Percentiles rank a stretch among this genome's conserved stretches.
Conservation (phyloP, 2,888 invertebrate species). For the Hoplodrina ambigua region DNA sequence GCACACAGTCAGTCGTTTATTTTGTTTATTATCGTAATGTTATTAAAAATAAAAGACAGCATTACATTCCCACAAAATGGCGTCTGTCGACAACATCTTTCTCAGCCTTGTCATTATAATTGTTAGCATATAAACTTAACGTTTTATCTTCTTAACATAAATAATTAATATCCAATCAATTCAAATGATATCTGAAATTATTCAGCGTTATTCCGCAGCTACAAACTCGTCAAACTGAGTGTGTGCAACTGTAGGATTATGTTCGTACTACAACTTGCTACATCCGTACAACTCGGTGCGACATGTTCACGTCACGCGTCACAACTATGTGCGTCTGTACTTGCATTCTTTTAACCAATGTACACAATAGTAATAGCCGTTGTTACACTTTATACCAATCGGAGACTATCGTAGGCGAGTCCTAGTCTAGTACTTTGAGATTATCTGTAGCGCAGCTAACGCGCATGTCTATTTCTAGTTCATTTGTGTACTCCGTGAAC, state of each 20-base stretch:
- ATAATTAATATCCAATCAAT: conserved; percentile 1
- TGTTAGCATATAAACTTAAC: neutral
- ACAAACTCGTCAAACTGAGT: conserved; percentile 8
- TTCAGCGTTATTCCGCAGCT: conserved; percentile 29
- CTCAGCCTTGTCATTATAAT: neutral
- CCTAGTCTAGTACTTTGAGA: conserved; percentile 18
- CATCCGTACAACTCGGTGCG: neutral
- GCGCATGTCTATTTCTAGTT: neutral
- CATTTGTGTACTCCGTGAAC: neutral
- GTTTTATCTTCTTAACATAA: no score
- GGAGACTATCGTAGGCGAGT: neutral
- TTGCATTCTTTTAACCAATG: no score
- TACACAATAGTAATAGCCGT: neutral
- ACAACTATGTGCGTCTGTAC: no score
- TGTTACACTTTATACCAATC: neutral
- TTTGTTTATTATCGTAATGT: neutral
- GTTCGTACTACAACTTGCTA: neutral
- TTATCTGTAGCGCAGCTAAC: conserved; percentile 17
- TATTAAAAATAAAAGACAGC: conserved; percentile 6
- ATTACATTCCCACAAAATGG: neutral
- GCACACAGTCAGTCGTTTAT: neutral
- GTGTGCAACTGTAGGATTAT: conserved; percentile 8
- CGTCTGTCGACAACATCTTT: neutral
- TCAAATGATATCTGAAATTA: neutral
- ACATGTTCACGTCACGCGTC: no score